A percentile compares a stretch with the other conserved stretches of the same genome.
These are phyloP conservation scores for Muntiacus reevesi DNA, from an alignment of 2,113 vertebrate genomes.

Conservation along the genomic window DNA sequence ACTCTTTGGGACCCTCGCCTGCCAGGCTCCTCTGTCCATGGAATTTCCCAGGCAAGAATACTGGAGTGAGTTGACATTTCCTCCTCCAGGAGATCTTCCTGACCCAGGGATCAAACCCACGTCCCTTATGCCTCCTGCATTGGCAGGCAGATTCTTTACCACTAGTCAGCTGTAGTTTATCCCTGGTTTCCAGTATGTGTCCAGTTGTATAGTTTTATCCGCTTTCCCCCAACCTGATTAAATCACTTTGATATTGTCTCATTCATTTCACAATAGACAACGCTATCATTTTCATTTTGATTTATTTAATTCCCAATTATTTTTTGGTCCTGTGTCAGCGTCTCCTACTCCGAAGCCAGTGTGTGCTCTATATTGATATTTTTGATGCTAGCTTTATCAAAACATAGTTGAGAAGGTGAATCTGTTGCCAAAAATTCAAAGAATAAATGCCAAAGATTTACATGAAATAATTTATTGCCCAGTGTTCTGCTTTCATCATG, in stretches of 20 bases:
- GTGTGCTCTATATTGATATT: background rate
- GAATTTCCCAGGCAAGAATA: background rate
- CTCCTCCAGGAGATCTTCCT: background rate
- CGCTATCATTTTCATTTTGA: background rate
- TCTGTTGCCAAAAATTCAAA: background rate
- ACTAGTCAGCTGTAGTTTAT: background rate
- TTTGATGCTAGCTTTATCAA: background rate
- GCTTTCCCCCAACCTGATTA: background rate
- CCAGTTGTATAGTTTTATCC: background rate
- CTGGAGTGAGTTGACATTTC: background rate
- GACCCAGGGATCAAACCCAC: background rate
- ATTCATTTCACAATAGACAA: background rate
- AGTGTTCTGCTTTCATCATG: background rate
- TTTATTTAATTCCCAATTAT: background rate
- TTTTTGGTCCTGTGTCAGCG: background rate
- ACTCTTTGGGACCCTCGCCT: background rate
- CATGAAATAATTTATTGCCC: background rate
- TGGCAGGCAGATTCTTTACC: background rate
- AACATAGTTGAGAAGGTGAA: background rate
- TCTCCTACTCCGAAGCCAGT: background rate
- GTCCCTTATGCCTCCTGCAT: background rate
- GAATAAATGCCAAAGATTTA: background rate
- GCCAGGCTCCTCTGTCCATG: background rate
- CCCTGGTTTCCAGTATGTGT: background rate
- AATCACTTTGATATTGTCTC: background rate